Conservation (phyloP, 1,140 invertebrate species). For the Drosophila sechellia region DNA sequence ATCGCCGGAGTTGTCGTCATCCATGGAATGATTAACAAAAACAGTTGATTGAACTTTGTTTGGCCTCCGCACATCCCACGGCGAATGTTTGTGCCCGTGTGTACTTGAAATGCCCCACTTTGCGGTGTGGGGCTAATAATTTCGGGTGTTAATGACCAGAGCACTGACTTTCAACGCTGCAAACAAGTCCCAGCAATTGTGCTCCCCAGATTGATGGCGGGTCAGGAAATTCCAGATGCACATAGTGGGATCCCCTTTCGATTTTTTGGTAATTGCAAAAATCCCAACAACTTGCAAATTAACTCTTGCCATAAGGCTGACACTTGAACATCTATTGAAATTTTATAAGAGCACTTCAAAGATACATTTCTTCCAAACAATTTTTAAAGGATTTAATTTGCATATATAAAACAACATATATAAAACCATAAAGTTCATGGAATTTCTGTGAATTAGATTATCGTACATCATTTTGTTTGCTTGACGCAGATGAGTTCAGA, state of each 20-base stretch:
- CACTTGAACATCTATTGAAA: neutral
- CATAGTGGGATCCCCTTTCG: neutral
- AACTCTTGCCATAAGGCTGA: no score
- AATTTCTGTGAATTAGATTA: neutral
- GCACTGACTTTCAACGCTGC: slow-evolving; percentile 24
- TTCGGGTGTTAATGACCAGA: slow-evolving; percentile 61
- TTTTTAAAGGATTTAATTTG: neutral
- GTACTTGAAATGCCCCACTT: slow-evolving; percentile 58
- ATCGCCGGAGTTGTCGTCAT: slow-evolving; percentile 24
- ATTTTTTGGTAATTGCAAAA: neutral
- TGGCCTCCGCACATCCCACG: slow-evolving; percentile 51
- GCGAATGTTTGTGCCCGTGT: slow-evolving; percentile 22
- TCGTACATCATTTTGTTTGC: no score
- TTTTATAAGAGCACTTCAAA: neutral
- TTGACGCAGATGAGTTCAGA: slow-evolving; percentile 8
- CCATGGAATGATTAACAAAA: slow-evolving; percentile 53
- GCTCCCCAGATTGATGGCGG: slow-evolving; percentile 17
- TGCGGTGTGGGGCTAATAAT: slow-evolving; percentile 49
- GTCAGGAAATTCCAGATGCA: slow-evolving; percentile 11
- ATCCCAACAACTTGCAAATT: neutral
- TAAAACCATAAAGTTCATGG: neutral
- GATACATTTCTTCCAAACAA: neutral
- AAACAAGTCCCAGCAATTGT: slow-evolving; percentile 34
- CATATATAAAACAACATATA: neutral
- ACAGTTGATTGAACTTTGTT: slow-evolving; percentile 64